Conservation (phyloP, 2,888 invertebrate species). For the Ypsolopha sequella region DNA sequence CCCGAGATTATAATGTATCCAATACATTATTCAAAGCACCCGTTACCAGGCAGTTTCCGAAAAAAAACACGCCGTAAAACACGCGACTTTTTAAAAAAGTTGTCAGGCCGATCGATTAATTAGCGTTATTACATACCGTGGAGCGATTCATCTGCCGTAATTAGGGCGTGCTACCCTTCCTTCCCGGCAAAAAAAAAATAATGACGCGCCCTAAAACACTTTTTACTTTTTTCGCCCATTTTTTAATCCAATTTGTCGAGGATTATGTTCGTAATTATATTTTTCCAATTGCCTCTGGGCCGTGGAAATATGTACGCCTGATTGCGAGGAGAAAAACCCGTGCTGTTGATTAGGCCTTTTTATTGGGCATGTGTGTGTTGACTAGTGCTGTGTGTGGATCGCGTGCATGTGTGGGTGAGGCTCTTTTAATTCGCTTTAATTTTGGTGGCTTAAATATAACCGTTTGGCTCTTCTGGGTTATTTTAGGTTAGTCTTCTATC, state of each 20-base stretch:
- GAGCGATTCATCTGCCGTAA: constrained; percentile 67
- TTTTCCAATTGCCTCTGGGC: constrained; percentile 63
- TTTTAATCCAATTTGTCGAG: constrained; percentile 71
- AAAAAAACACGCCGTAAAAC: too few relatives aligned
- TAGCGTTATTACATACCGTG: constrained; percentile 63
- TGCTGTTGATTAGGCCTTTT: constrained; percentile 59
- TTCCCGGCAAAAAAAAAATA: constrained; percentile 56
- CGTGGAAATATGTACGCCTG: constrained; percentile 53
- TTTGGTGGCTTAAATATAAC: too few relatives aligned
- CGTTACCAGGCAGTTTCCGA: too few relatives aligned
- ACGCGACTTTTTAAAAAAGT: constrained; percentile 26
- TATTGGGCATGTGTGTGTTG: constrained; percentile 25
- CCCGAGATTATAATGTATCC: too few relatives aligned
- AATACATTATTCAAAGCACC: too few relatives aligned
- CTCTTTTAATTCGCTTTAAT: too few relatives aligned
- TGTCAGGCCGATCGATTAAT: constrained; percentile 59
- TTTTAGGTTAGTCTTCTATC: too few relatives aligned
- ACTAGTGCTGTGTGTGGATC: not conserved
- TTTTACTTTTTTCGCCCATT: constrained; percentile 51
- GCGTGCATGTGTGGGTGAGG: not conserved
- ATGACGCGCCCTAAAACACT: constrained; percentile 69
- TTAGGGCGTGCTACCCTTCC: constrained; percentile 57
- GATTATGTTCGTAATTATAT: constrained; percentile 72
- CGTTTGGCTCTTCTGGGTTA: too few relatives aligned
- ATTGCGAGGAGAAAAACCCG: constrained; percentile 56